Conservation (phyloP, 2,888 invertebrate species). For the Unio delphinus region DNA sequence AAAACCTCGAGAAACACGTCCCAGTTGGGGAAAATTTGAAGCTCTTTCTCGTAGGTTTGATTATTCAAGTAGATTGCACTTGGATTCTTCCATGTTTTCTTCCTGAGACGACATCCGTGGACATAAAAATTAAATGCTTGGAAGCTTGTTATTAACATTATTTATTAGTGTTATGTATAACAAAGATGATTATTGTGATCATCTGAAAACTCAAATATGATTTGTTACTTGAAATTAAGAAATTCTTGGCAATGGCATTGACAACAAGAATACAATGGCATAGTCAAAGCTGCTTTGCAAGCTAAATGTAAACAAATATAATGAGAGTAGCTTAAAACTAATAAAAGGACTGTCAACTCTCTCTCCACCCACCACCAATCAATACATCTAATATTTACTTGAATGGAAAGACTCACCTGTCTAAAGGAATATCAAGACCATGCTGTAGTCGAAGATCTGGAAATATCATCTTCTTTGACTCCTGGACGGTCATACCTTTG, state of each 20-base stretch:
- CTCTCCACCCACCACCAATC: no score
- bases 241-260: background rate
- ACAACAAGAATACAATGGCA: no score
- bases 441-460: slow-evolving; percentile 77
- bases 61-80: slow-evolving; percentile 77
- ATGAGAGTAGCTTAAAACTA: no score
- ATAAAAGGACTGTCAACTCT: no score
- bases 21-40: slow-evolving; percentile 73
- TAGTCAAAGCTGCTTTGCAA: no score
- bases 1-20: slow-evolving; percentile 79
- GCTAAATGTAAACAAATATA: no score
- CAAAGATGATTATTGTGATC: background rate
- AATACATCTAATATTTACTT: slow-evolving; percentile 3
- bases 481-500: slow-evolving; percentile 77
- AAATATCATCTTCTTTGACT: slow-evolving; percentile 79
- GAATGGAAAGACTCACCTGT: slow-evolving; percentile 66
- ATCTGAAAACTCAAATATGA: background rate
- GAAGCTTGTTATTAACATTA: no score
- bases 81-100: slow-evolving; percentile 79
- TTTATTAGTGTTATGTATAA: background rate
- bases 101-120: slow-evolving; percentile 78
- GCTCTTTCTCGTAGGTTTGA: slow-evolving; percentile 77
- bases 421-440: slow-evolving; percentile 77
- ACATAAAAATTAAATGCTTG: slow-evolving; percentile 1
- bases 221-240: background rate